A percentile compares a stretch with the other conserved stretches of the same genome.
phyloP scores from a whole-genome alignment of 2,797 vertebrate genomes.

The Pseudomugil tenellus region DNA sequence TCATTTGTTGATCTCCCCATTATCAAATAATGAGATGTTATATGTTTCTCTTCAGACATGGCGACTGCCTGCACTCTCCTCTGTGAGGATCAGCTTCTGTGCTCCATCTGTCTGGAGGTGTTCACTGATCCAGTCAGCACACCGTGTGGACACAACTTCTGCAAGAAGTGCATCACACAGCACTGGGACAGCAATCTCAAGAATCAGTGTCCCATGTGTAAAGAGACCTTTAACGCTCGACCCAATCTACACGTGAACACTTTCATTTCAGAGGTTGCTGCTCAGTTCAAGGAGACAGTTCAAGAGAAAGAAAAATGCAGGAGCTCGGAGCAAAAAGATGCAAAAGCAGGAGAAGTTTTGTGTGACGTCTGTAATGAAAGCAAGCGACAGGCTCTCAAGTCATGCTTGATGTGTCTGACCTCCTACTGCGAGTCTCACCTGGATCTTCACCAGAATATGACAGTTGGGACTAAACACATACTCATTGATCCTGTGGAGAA shows the following conservation, averaged over 20 bases:
- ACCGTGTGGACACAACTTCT: background rate
- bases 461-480: background rate
- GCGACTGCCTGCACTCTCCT: background rate
- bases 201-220: background rate
- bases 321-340: background rate
- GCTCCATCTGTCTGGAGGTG: background rate
- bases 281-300: conserved; percentile 25
- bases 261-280: conserved; percentile 31
- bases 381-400: background rate
- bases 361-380: background rate
- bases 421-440: background rate
- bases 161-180: background rate
- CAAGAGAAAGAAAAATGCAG: background rate
- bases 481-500: background rate
- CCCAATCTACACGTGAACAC: conserved; percentile 29
- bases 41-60: background rate
- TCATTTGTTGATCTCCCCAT: no score
- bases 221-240: background rate
- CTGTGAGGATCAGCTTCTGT: background rate
- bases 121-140: background rate
- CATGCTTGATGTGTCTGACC: background rate
- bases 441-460: background rate
- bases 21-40: no score
- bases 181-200: background rate
- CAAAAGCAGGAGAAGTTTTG: background rate